Evolutionary conservation across 2,888 invertebrate genomes (phyloP).

Genomic region (Conistra vaccinii): DNA sequence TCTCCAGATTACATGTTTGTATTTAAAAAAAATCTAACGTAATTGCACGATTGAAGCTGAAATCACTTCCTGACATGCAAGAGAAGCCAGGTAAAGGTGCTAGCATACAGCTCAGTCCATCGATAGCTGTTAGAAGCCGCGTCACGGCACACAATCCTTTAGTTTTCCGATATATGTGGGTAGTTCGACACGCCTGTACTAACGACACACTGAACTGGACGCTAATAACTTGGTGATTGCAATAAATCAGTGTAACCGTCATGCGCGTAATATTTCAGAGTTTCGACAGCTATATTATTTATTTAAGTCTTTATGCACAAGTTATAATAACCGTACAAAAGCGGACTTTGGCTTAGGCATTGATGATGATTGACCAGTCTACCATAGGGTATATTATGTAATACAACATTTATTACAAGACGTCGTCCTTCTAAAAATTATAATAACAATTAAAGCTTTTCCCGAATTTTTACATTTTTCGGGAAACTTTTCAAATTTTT

Average conservation of each 20-base stretch:
- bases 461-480: no score
- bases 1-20: background rate
- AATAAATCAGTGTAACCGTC: slow-evolving; percentile 25
- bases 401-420: background rate
- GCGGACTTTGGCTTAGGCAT: no score
- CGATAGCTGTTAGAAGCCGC: slow-evolving; percentile 62
- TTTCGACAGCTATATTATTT: background rate
- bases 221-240: slow-evolving; percentile 14
- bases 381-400: background rate
- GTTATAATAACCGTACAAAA: background rate
- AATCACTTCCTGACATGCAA: slow-evolving; percentile 22
- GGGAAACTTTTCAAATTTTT: no score
- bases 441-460: no score
- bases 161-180: slow-evolving; percentile 49
- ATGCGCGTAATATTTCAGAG: background rate
- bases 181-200: slow-evolving; percentile 38
- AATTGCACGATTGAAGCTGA: background rate
- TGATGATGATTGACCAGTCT: no score
- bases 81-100: slow-evolving; percentile 56
- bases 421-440: no score
- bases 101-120: slow-evolving; percentile 27
- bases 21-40: background rate
- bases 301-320: background rate
- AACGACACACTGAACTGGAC: slow-evolving; percentile 25
- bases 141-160: slow-evolving; percentile 67